A percentile compares a stretch with the other conserved stretches of the same genome.
Conservation (phyloP, 2,113 vertebrate genomes). For the Hucho hucho region DNA sequence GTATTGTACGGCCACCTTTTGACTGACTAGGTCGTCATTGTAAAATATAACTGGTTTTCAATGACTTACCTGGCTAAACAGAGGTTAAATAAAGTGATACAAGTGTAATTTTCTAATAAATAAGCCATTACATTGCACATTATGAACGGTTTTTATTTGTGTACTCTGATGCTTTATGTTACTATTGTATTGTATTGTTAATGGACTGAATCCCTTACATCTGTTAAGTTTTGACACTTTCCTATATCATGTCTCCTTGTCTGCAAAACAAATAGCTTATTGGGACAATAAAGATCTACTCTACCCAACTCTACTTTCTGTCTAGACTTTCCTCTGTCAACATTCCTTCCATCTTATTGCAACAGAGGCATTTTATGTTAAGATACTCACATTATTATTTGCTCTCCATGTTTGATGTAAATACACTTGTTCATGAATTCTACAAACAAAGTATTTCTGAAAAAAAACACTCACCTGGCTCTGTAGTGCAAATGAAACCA, state of each 20-base stretch:
- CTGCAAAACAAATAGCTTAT: background rate
- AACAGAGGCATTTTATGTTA: slow-evolving; percentile 6
- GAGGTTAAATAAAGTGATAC: no score
- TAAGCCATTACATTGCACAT: background rate
- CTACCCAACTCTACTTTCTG: background rate
- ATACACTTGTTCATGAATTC: background rate
- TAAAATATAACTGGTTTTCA: no score
- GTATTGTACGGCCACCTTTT: no score
- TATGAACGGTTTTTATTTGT: background rate
- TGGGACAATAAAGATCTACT: background rate
- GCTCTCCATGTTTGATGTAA: background rate
- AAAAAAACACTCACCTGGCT: background rate
- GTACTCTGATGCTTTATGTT: background rate
- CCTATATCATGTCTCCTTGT: background rate
- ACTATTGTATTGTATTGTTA: background rate
- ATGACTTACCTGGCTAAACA: no score
- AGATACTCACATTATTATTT: slow-evolving; percentile 4
- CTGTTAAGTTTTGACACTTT: background rate
- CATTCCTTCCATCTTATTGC: background rate
- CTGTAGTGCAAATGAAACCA: no score
- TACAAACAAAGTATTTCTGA: slow-evolving; percentile 21
- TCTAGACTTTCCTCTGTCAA: no score
- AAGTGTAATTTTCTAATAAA: no score
- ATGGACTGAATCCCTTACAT: background rate
- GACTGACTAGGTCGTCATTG: no score